Conservation (phyloP, 2,888 invertebrate species). For the Phyto melanocephala region DNA sequence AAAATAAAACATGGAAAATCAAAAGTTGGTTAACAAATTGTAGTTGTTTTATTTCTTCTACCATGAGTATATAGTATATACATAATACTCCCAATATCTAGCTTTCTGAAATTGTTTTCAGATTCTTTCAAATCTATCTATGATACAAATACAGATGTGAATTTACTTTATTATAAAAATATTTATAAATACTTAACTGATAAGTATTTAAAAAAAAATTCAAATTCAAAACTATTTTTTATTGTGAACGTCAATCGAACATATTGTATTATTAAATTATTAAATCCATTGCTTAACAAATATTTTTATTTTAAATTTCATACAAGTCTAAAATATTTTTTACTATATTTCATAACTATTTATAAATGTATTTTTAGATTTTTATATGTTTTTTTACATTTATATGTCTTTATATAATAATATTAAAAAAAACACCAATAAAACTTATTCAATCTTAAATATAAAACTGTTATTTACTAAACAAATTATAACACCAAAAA, state of each 20-base stretch:
- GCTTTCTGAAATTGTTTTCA: neutral
- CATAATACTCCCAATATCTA: neutral
- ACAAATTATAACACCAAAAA: conserved; percentile 43
- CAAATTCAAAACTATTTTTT: neutral
- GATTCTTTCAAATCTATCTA: neutral
- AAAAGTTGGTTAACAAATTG: conserved; percentile 42
- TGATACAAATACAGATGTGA: neutral
- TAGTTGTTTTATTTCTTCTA: neutral
- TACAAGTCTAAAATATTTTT: neutral
- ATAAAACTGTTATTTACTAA: conserved; percentile 41
- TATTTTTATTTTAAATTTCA: neutral
- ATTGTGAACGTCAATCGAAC: neutral
- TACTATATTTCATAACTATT: neutral
- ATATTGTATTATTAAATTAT: neutral
- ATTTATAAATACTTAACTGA: neutral
- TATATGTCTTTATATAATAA: conserved; percentile 26
- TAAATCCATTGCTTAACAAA: neutral
- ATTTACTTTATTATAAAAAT: neutral
- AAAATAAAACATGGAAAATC: conserved; percentile 44
- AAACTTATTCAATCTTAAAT: conserved; percentile 35
- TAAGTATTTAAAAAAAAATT: neutral
- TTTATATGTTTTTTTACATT: conserved; percentile 33
- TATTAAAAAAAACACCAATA: conserved; percentile 23
- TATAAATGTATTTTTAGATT: conserved; percentile 38
- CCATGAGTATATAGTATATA: no score